Base-by-base conservation (phyloP, 2,113 vertebrate genomes). In the Ciconia stormi region DNA sequence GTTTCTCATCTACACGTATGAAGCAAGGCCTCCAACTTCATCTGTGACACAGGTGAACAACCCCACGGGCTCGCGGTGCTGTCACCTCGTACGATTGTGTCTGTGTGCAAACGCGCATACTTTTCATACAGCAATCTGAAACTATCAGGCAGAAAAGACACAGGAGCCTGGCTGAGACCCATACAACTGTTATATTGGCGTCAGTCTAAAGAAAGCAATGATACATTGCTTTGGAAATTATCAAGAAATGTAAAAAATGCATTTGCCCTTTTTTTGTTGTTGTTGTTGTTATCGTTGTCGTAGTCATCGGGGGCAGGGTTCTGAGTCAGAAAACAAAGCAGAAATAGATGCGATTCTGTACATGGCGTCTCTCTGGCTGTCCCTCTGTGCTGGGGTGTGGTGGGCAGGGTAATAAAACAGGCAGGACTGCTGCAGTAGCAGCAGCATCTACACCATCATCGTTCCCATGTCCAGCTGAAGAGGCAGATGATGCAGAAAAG, bases 181-280 rank as follows among this genome's bases (percentile, higher is more conserved):
- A 91, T 97, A 97, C 78, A 96, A 91, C 96, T 97, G 92, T 97
- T 97, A 94, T 87, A 88, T 95, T 97, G 97, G 95, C 87, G 71
- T 97, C 95, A 97, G 97, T 94, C 91, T 97, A 97, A 97, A 97
- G 74, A 97, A 95, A 97, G 96, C 94, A 98, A 97, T 86, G 88
- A 91, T 95, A 97, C 89, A 95, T 97, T 97, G 95, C 90, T 98
- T 97, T 97, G 92, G 93, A 97, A 97, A 97, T 98, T 96, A 98
- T 95, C 96, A 97, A 97, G 93, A 97, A 96, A 96, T 97, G 94
- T 97, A 98, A 97, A 97, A 98, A 98, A 98, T 98, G 97, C 97
- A 97, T 97, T 97, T 97, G 97, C 96, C 97, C 97, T 98, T 97
- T 96, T 93, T 77, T 95, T 95, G 95, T 97, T 95, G 83, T 97